Base-by-base conservation (phyloP, 2,888 invertebrate genomes). In the Entomobrya proxima region DNA sequence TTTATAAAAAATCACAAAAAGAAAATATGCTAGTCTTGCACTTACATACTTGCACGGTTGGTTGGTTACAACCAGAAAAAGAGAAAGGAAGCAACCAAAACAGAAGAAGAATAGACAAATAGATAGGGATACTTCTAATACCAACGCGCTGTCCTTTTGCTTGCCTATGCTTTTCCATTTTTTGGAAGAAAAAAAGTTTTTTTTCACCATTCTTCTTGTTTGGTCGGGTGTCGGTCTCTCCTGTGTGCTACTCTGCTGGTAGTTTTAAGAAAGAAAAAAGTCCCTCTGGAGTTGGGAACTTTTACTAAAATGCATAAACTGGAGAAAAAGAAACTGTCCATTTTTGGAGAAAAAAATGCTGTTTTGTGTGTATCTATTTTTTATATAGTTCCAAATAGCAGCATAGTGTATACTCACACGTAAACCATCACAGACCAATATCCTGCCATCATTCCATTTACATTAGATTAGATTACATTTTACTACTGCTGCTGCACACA, bases 71-170 rank as follows among this genome's bases (percentile, higher is more conserved):
- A 27, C 37, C 27, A 47, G 15, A 27, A 27, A 47, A 15, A 21
- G 52, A 7, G 35, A 37, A n/a, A 21, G 24, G 37, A 72, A 21
- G n/a, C n/a, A n/a, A n/a, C n/a, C n/a, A n/a, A n/a, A n/a, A n/a
- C n/a, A n/a, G 15, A 72, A 67, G 13, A 37, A 67, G 4, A 40
- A 67, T 24, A 67, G 24, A 40, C 67, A 37, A n/a, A 18, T 15
- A 35, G 15, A 37, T 72, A 30, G 47, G 5, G 27, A 72, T 24
- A 40, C 72, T 24, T 2, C 27, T 67, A n/a, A 30, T 67, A 44
- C 50, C 61, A 77, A 13, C 24, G 18, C 27, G 72, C 80, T 80
- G 80, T 30, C 80, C 80, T 72, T 80, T 72, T 80, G 72, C 72
- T 30, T 58, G 37, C 18, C 18, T 78, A 37, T 18, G 18, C 15